phyloP scores from a whole-genome alignment of 2,113 vertebrate species.

The Sardina pilchardus region DNA sequence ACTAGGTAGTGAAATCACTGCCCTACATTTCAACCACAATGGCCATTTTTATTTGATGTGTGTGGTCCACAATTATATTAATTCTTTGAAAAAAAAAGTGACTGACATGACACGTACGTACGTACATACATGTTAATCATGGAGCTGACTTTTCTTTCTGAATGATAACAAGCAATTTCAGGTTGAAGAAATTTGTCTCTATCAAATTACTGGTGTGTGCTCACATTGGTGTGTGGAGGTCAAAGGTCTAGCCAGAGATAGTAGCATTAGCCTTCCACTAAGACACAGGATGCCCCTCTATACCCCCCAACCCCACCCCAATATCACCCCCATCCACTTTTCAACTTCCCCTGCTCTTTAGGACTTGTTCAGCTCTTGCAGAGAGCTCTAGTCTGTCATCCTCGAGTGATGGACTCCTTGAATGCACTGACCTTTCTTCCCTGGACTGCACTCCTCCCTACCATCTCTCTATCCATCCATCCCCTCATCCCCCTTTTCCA shows the following conservation, averaged over 20 bases:
- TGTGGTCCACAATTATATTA: too few species aligned
- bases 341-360: background rate
- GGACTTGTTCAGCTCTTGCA: background rate
- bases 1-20: too few species aligned
- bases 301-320: background rate
- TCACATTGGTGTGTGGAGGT: slow-evolving; percentile 30
- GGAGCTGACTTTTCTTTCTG: too few species aligned
- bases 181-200: too few species aligned
- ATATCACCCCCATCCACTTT: background rate
- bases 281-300: background rate
- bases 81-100: too few species aligned
- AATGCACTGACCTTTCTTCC: slow-evolving; percentile 65
- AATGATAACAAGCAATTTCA: too few species aligned
- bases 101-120: too few species aligned
- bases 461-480: slow-evolving; percentile 43
- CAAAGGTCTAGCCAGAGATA: background rate
- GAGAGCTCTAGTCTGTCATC: slow-evolving; percentile 9
- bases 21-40: too few species aligned
- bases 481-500: background rate
- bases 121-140: too few species aligned
- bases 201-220: too few species aligned
- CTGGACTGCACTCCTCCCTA: slow-evolving; percentile 56
- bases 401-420: slow-evolving; percentile 67
- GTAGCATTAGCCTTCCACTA: background rate
- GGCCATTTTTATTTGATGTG: too few species aligned